Base-by-base conservation (phyloP, 2,797 vertebrate genomes). In the Chaunax sp. region DNA sequence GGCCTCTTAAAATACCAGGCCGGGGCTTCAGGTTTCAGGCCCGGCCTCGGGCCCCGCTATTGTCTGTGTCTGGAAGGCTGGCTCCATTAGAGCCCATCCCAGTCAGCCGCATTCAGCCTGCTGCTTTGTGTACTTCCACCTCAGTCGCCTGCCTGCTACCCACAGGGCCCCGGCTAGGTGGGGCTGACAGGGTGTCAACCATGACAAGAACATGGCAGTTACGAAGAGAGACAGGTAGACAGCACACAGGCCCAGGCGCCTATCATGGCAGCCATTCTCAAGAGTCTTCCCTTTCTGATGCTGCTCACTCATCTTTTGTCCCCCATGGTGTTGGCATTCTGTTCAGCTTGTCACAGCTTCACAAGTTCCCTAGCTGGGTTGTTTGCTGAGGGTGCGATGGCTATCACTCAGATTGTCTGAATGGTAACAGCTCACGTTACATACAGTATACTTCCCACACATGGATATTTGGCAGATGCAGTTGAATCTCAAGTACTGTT, bases 1-100 rank as follows among this genome's bases (percentile, higher is more conserved):
- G 90, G 83, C 91, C 93, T 94, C 94, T 95, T 95, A 94, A 94
- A 94, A 95, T 95, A 93, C 93, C 92, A 93, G 84, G 87, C 87
- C 81, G 11, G 63, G 81, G 93, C 91, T 93, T 95, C 93, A 90
- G 87, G 92, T 95, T 94, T 93, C 93, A 92, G 91, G 91, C 89
- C 90, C 86, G 92, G 92, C 94, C 93, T 90, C 87, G 40, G 92
- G 92, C 91, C 92, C 90, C 82, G 64, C 89, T 87, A 91, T 93
- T 92, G 92, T 94, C 90, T 92, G 88, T 71, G 87, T 94, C 89
- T 90, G 81, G 78, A 74, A 85, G 88, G 80, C 85, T 90, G 92
- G 90, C 92, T 93, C 92, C 92, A 88, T 84, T 72, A 87, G 72
- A 87, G 83, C 89, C 88, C 80, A 78, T 81, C 88, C 89, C 84